These are phyloP conservation scores for Poeciliopsis gracilis DNA, from an alignment of 2,797 vertebrate species.

Conservation along the genomic window DNA sequence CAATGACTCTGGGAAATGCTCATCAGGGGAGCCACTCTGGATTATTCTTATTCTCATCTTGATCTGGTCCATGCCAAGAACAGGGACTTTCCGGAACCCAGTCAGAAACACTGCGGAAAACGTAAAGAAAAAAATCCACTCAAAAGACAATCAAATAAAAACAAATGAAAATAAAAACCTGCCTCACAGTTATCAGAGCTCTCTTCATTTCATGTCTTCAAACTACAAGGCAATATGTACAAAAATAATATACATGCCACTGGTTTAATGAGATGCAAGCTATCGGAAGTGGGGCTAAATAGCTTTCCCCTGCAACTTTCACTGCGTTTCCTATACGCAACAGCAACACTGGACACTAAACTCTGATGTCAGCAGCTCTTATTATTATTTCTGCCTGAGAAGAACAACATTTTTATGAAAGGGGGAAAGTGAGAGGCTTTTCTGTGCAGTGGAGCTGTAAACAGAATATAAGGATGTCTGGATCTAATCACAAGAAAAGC, in stretches of 20 bases:
- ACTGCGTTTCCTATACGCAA: neutral
- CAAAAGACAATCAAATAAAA: neutral
- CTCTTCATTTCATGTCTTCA: neutral
- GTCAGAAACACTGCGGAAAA: constrained; percentile 75
- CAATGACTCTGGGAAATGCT: constrained; percentile 31
- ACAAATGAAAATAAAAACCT: neutral
- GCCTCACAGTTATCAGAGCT: neutral
- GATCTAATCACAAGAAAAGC: neutral
- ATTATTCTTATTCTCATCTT: constrained; percentile 47
- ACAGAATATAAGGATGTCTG: neutral
- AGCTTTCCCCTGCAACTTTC: neutral
- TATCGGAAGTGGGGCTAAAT: neutral
- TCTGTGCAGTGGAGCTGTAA: neutral
- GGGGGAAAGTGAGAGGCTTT: neutral
- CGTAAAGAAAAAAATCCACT: neutral
- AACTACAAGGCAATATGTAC: neutral
- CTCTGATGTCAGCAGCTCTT: neutral
- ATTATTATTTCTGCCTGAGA: neutral
- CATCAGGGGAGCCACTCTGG: constrained; percentile 31
- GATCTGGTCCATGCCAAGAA: constrained; percentile 66
- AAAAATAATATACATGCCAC: neutral
- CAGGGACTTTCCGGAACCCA: constrained; percentile 75
- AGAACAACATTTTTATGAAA: neutral
- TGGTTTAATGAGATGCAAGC: neutral
- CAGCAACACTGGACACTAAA: neutral